These are phyloP conservation scores for Coryphaenoides rupestris DNA, from an alignment of 2,113 vertebrate genomes.

Conservation along the genomic window DNA sequence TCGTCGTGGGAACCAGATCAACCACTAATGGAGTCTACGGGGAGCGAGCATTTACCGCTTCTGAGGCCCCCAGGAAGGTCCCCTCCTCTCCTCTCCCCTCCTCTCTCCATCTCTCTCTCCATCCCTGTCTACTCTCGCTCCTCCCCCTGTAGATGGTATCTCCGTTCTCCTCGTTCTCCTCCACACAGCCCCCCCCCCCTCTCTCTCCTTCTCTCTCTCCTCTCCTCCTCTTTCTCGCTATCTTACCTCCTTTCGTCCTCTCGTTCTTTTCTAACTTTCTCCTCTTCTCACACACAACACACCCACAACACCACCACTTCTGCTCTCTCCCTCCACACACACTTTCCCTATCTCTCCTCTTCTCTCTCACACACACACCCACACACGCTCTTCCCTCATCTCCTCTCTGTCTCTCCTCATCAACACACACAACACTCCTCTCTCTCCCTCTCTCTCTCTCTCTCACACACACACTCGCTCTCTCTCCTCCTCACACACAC, in stretches of 20 bases:
- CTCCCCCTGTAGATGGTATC: background rate
- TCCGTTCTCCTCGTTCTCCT: too few species aligned
- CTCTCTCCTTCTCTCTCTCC: conserved; percentile 11
- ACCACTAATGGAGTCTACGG: conserved; percentile 73
- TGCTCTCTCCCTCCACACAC: background rate
- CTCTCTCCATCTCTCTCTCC: conserved; percentile 24
- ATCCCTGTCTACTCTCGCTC: background rate
- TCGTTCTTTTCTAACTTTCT: too few species aligned
- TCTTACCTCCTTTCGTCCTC: too few species aligned
- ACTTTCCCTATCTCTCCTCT: too few species aligned
- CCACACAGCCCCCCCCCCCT: too few species aligned
- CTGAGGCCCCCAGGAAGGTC: conserved; percentile 59
- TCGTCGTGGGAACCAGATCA: conserved; percentile 50
- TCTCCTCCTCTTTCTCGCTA: background rate
- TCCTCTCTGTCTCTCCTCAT: too few species aligned
- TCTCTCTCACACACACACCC: conserved; percentile 23
- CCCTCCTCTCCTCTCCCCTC: conserved; percentile 46
- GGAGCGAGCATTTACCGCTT: conserved; percentile 71
- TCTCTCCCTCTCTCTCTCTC: too few species aligned
- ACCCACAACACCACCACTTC: too few species aligned
- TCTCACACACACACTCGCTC: background rate
- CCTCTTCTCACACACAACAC: too few species aligned
- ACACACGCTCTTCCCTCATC: background rate
- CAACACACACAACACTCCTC: conserved; percentile 42
- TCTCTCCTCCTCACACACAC: too few species aligned